Conservation (phyloP, 2,113 vertebrate species). For the Hirundichthys speculiger region DNA sequence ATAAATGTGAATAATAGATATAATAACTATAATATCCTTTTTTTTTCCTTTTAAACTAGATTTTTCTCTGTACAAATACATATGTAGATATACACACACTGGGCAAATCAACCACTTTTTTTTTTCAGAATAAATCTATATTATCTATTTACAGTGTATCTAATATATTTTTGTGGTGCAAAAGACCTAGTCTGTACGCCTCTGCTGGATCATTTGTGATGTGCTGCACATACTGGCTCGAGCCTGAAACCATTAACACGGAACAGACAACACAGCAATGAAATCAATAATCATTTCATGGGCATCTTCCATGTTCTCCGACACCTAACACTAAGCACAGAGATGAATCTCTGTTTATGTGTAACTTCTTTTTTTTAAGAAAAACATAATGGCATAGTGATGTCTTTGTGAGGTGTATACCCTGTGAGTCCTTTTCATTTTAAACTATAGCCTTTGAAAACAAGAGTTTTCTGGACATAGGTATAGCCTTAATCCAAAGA, state of each 20-base stretch:
- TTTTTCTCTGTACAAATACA: constrained; percentile 81
- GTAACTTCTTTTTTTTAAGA: constrained; percentile 34
- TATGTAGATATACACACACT: constrained; percentile 71
- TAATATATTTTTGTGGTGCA: constrained; percentile 76
- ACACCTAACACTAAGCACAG: constrained; percentile 60
- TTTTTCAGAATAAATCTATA: constrained; percentile 75
- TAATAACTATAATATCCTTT: constrained; percentile 65
- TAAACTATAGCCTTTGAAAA: constrained; percentile 32
- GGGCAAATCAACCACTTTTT: constrained; percentile 62
- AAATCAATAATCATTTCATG: constrained; percentile 42
- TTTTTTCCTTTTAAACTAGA: constrained; percentile 76
- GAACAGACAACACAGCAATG: constrained; percentile 33
- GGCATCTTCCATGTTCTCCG: constrained; percentile 41
- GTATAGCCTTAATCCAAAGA: constrained; percentile 44
- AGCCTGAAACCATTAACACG: constrained; percentile 32
- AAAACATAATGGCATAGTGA: constrained; percentile 41
- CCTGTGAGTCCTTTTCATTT: constrained; percentile 38
- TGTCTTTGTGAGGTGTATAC: constrained; percentile 38
- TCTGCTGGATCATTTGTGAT: constrained; percentile 49
- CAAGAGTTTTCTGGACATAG: constrained; percentile 20
- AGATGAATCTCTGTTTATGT: constrained; percentile 48
- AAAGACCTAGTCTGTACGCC: constrained; percentile 62
- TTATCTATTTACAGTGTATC: constrained; percentile 76
- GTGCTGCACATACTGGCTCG: constrained; percentile 61
- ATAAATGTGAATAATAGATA: constrained; percentile 64